Conservation (phyloP, 2,113 vertebrate species). For the Anarhynchus alexandrinus region DNA sequence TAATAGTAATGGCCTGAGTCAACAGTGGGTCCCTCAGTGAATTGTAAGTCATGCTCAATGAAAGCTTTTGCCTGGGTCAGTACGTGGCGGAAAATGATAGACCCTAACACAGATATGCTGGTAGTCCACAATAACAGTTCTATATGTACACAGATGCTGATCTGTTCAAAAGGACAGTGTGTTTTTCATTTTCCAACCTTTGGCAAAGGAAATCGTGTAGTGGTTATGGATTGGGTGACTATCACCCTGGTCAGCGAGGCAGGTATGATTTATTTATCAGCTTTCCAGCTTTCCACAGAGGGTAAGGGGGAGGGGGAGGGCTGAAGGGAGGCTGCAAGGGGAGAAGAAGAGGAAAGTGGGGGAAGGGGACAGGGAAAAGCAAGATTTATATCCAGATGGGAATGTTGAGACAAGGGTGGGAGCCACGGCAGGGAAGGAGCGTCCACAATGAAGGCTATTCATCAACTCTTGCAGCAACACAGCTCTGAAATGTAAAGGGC, state of each 20-base stretch:
- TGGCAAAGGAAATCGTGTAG: conserved; percentile 36
- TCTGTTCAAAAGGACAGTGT: conserved; percentile 45
- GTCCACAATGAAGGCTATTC: conserved; percentile 72
- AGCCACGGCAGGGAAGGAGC: conserved; percentile 17
- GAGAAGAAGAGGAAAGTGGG: conserved; percentile 15
- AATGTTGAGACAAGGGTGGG: conserved; percentile 64
- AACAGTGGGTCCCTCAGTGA: conserved; percentile 2
- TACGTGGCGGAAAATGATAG: not conserved
- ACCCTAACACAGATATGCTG: not conserved
- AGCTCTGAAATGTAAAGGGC: conserved; percentile 47
- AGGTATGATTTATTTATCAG: conserved; percentile 65
- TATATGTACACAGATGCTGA: conserved; percentile 45
- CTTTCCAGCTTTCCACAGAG: conserved; percentile 43
- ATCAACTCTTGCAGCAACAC: conserved; percentile 44
- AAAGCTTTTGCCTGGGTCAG: conserved; percentile 19
- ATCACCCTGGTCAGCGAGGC: not conserved
- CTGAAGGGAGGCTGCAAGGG: not conserved
- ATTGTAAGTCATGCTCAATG: not conserved
- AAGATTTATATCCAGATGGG: conserved; percentile 71
- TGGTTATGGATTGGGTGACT: conserved; percentile 68
- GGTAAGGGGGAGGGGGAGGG: not conserved
- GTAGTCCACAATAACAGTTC: conserved; percentile 42
- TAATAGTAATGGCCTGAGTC: conserved; percentile 3
- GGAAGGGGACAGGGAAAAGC: conserved; percentile 17
- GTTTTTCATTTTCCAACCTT: conserved; percentile 59